A percentile compares a stretch with the other conserved stretches of the same genome.
These are phyloP conservation scores for Pipistrellus nathusii DNA, from an alignment of 2,797 vertebrate species.

Conservation along the genomic window DNA sequence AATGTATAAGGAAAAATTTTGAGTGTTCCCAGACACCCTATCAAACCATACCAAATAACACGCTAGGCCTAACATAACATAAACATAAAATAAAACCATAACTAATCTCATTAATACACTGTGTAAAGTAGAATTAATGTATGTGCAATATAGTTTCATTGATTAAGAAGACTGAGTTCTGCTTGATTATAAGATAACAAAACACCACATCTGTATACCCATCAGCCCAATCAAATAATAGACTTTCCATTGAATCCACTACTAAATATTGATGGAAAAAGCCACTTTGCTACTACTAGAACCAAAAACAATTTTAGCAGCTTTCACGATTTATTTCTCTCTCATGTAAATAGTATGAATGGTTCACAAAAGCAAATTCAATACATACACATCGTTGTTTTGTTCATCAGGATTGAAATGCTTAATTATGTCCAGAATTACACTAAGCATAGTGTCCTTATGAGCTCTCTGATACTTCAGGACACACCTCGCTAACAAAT, in stretches of 20 bases:
- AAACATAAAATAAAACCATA: neutral
- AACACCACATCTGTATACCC: neutral
- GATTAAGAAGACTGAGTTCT: neutral
- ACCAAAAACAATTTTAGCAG: neutral
- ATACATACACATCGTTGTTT: neutral
- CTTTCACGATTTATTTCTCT: neutral
- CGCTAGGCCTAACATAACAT: neutral
- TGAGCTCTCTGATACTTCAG: neutral
- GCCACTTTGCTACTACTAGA: neutral
- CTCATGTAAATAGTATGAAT: neutral
- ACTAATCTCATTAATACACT: neutral
- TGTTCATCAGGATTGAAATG: neutral
- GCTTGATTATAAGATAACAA: neutral
- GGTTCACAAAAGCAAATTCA: neutral
- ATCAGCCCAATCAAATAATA: neutral
- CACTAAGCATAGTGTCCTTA: neutral
- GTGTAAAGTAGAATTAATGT: neutral
- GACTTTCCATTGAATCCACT: neutral
- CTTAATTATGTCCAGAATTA: neutral
- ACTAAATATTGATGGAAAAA: neutral
- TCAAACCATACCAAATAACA: neutral
- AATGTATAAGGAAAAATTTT: neutral
- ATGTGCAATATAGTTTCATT: neutral
- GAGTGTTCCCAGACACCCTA: neutral
- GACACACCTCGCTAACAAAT: neutral